A percentile compares a stretch with the other conserved stretches of the same genome.
phyloP scores from a whole-genome alignment of 2,113 vertebrate genomes.

The Otolemur garnettii region DNA sequence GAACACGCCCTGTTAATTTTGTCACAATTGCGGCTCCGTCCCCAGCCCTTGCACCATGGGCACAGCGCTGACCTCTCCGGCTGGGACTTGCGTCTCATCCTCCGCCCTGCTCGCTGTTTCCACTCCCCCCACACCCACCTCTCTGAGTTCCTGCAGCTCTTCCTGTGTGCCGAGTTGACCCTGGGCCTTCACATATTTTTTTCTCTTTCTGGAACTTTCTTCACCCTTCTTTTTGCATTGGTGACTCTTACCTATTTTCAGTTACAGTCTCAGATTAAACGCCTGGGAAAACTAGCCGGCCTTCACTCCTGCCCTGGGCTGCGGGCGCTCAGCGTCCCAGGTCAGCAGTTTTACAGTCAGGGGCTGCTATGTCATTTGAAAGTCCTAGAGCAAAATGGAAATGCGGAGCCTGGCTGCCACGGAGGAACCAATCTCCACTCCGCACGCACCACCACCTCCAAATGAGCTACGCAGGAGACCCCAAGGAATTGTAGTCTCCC shows the following conservation, averaged over 20 bases:
- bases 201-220: neutral
- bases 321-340: neutral
- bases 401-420: accelerated
- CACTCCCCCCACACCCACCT: neutral
- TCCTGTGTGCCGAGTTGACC: neutral
- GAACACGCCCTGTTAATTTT: neutral
- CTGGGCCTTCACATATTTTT: neutral
- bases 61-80: too few species aligned
- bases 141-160: neutral
- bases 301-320: neutral
- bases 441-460: neutral
- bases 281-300: neutral
- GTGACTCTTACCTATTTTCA: neutral
- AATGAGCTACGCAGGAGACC: too few species aligned
- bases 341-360: neutral
- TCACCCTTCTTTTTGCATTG: neutral
- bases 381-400: neutral
- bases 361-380: neutral
- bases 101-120: neutral
- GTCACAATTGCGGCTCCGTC: neutral
- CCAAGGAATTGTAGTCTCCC: neutral
- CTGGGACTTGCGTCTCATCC: accelerated
- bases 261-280: neutral
- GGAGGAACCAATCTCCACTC: neutral
- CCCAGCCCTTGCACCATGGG: neutral